Base-by-base conservation (phyloP, 1,140 invertebrate genomes). In the Bactericera cockerelli region DNA sequence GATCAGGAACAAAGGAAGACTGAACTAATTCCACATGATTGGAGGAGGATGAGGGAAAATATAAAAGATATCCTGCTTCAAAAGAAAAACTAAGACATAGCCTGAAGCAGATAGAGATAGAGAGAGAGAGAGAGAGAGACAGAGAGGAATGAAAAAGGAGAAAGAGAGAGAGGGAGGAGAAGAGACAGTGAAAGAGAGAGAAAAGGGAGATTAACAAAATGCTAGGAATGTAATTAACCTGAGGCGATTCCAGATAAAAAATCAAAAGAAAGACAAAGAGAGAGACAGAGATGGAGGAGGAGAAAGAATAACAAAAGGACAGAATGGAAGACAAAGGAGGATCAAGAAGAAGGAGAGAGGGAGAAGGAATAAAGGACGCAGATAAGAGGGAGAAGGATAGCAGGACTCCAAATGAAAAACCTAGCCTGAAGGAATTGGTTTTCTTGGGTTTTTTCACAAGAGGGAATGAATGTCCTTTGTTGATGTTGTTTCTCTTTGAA, bases 351-450 rank as follows among this genome's bases (percentile, higher is more conserved):
- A 31, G 28, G 13, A 31, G 28, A 31, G 28, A 31, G 28, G 49
- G 14, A 24, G 49, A 28, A 22, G 55, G 25, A 10, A 24, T 22
- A 24, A n/a, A 28, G 6, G 49, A 28, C 24, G 55, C 55, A 24
- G 55, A 56, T 16, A 14, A 24, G 49, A 53, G 49, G 11, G 49
- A 53, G 22, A 24, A 24, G n/a, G 24, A 24, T 28, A 56, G 24
- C 11, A 56, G 25, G 55, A 56, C 28, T 56, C 24, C n/a, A 26
- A 28, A 56, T 56, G 55, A 56, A 26, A 56, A 28, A 56, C 28
- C 19, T 24, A 56, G 28, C 28, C 24, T 56, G n/a, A 56, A 56
- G 24, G 55, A 56, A 56, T 56, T 26, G 28, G 24, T 56, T 56
- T 56, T 56, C 24, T 26, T 26, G 55, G 24, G 13, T 24, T 56